phyloP scores from a whole-genome alignment of 2,113 vertebrate species.

The Phycodurus eques region DNA sequence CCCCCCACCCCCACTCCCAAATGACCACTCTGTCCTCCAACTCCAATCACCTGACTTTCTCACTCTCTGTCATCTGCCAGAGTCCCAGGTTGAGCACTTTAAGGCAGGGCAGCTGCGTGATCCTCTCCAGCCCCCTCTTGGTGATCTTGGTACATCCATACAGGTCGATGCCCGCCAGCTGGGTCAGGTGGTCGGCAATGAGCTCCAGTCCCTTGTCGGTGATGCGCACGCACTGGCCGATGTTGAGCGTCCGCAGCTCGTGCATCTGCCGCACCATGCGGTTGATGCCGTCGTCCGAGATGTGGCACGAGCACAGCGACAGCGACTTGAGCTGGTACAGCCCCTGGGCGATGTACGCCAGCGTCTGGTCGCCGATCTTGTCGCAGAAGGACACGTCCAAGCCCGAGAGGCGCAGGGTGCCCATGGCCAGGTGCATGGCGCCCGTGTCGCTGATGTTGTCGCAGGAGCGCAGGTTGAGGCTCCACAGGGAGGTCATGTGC shows the following conservation, averaged over 20 bases:
- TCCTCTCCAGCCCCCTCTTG: constrained; percentile 95
- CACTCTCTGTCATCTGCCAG: constrained; percentile 96
- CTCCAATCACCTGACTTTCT: constrained; percentile 86
- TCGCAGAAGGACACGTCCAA: constrained; percentile 97
- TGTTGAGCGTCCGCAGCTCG: constrained; percentile 95
- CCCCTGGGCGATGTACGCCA: constrained; percentile 97
- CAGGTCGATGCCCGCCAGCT: constrained; percentile 94
- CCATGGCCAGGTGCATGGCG: constrained; percentile 98
- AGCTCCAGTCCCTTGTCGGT: constrained; percentile 98
- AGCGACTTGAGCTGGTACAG: constrained; percentile 93
- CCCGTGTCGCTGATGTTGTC: constrained; percentile 98
- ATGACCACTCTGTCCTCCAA: constrained; percentile 26
- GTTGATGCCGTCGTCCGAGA: constrained; percentile 96
- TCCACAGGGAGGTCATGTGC: constrained; percentile 93
- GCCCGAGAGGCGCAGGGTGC: constrained; percentile 88
- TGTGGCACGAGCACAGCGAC: constrained; percentile 97
- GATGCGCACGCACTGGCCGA: constrained; percentile 96
- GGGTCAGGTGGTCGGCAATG: constrained; percentile 94
- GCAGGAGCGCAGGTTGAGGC: constrained; percentile 93
- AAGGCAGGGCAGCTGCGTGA: constrained; percentile 98
- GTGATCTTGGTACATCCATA: constrained; percentile 98
- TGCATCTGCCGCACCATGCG: constrained; percentile 99
- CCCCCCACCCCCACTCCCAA: constrained; percentile 84
- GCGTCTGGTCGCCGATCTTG: constrained; percentile 98
- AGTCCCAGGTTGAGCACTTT: constrained; percentile 98